Evolutionary conservation across 2,113 vertebrate species (phyloP).

Genomic region (Choloepus hoffmanni): DNA sequence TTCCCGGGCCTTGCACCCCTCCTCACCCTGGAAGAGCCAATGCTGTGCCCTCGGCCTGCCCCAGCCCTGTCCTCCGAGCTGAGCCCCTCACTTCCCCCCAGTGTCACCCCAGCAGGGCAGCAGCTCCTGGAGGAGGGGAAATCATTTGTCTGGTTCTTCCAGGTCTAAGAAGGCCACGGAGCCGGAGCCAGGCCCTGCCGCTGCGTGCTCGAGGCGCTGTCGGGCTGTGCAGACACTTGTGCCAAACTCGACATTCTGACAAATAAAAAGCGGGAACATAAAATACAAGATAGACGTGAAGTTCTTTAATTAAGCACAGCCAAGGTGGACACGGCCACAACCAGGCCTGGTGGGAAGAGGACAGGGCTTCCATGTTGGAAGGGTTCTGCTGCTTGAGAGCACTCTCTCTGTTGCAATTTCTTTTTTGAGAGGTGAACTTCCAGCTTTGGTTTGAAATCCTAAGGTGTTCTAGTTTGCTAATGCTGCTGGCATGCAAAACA

Average conservation of each 20-base stretch:
- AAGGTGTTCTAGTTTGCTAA: background rate
- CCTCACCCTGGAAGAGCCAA: background rate
- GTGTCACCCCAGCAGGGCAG: background rate
- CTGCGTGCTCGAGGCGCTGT: background rate
- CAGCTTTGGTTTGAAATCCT: background rate
- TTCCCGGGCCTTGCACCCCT: background rate
- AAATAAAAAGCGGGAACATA: slow-evolving; percentile 25
- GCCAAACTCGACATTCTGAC: background rate
- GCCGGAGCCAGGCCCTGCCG: background rate
- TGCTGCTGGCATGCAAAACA: too few relatives aligned
- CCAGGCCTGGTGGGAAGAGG: too few relatives aligned
- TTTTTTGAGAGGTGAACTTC: background rate
- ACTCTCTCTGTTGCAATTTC: background rate
- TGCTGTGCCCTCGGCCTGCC: too few relatives aligned
- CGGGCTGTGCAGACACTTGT: background rate
- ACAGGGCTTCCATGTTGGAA: background rate
- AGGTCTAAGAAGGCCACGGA: background rate
- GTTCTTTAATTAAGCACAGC: background rate
- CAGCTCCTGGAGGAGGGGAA: background rate
- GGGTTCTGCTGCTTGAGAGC: background rate
- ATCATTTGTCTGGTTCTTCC: background rate
- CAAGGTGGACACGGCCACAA: accelerated
- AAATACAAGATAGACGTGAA: background rate
- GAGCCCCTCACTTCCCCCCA: background rate
- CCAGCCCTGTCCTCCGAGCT: background rate